These are phyloP conservation scores for Lacerta agilis DNA, from an alignment of 2,797 vertebrate species.

Conservation along the genomic window DNA sequence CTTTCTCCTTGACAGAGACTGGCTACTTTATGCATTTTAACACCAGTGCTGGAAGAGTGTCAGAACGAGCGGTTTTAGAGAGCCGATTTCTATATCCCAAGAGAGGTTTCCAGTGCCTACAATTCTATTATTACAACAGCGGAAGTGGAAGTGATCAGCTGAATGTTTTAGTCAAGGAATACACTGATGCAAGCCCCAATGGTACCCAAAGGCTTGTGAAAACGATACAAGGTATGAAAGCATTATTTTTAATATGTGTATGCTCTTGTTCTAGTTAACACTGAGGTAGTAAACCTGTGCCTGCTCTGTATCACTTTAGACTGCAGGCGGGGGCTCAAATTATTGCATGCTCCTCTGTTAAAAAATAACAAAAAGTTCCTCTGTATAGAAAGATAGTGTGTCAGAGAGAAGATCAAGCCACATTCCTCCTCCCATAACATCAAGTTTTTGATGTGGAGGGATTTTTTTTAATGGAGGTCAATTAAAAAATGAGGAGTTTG, in stretches of 20 bases:
- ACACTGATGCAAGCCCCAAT: conserved; percentile 64
- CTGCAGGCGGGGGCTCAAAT: neutral
- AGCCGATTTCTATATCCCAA: conserved; percentile 88
- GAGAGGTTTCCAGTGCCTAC: conserved; percentile 88
- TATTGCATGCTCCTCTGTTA: neutral
- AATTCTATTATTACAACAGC: conserved; percentile 91
- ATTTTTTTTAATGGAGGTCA: neutral
- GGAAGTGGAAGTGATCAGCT: conserved; percentile 77
- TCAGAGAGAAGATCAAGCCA: neutral
- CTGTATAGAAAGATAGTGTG: neutral
- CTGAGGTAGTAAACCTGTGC: neutral
- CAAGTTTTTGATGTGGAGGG: neutral
- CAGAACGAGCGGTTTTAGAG: conserved; percentile 82
- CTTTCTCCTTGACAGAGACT: conserved; percentile 75
- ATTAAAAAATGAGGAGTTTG: neutral
- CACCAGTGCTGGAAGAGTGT: conserved; percentile 65
- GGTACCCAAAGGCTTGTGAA: conserved; percentile 78
- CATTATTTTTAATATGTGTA: neutral
- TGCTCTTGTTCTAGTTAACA: neutral
- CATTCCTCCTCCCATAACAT: neutral
- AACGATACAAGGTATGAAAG: conserved; percentile 80
- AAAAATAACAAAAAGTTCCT: neutral
- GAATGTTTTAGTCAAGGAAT: conserved; percentile 83
- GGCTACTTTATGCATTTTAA: conserved; percentile 94
- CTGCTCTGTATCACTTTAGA: neutral